Evolutionary conservation across 1,140 invertebrate genomes (phyloP), one percentile per base, ranked within the genome.

Genomic region (Mycetomoellerius zeteki): DNA sequence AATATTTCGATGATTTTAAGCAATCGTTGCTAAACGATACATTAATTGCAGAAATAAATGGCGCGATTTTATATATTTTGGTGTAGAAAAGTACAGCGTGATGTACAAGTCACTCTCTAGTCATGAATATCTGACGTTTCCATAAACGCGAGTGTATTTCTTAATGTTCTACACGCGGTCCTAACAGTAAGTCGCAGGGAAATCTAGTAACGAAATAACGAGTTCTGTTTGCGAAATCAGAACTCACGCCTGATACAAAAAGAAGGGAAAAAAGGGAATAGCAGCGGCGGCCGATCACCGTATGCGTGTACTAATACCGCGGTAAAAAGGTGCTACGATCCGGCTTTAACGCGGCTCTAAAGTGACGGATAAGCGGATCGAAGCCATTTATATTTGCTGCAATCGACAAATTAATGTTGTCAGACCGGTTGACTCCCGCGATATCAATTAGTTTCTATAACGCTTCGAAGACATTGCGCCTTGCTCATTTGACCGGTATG

Each of bases 191-290:
- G 62, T 78, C 47, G 47, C 80, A 77, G 73, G 88, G 60, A 90
- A 86, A 78, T 77, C 75, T 60, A 64, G 50, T 87, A 85, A 87
- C 86, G 86, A 87, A 87, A 85, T 87, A 87, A 87, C 81, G 81
- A 87, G 86, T 87, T 85, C 54, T 85, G 69, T 84, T 86, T 86
- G 85, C 85, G 85, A 86, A 86, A 86, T 43, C 76, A 60, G 75
- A 81, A 81, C 54, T 86, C 60, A 37, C 43, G 62, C n/a, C 52
- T 33, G 54, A 60, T 60, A 24, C 43, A 78, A 69, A 86, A 67
- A 81, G 50, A 62, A 58, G 56, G 5, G 21, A 81, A 86, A 81
- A 81, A 60, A 50, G 67, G 52, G 65, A 71, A 33, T 16, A 47
- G 21, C 30, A 21, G 76, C 27, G 6, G 27, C n/a, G 21, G 30